A percentile compares a stretch with the other conserved stretches of the same genome.
These are phyloP conservation scores for Venturia canescens DNA, from an alignment of 1,140 invertebrate genomes.

Conservation along the genomic window DNA sequence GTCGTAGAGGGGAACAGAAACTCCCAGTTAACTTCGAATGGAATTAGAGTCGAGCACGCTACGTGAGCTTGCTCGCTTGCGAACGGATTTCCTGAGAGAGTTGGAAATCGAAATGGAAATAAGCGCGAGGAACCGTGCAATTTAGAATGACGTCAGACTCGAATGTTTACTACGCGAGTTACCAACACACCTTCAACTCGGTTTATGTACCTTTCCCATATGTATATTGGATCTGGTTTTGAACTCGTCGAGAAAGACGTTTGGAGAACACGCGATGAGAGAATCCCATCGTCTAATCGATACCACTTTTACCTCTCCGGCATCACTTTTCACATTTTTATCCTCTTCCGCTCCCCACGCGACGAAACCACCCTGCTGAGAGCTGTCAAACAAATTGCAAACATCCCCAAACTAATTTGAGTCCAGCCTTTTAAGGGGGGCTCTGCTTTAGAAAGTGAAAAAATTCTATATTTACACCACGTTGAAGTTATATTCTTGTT, in stretches of 20 bases:
- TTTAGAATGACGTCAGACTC: slow-evolving; percentile 32
- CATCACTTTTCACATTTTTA: no score
- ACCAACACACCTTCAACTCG: background rate
- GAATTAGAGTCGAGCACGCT: slow-evolving; percentile 19
- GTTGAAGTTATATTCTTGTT: no score
- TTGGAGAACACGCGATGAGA: slow-evolving; percentile 13
- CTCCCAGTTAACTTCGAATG: slow-evolving; percentile 17
- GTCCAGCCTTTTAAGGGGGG: no score
- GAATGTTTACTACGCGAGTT: slow-evolving; percentile 14
- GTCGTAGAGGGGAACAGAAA: background rate
- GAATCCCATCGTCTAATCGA: background rate
- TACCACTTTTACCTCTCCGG: slow-evolving; percentile 7
- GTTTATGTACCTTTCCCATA: background rate
- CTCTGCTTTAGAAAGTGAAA: no score
- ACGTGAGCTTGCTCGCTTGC: background rate
- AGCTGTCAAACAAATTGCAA: no score
- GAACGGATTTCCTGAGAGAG: slow-evolving; percentile 32
- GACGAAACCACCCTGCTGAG: no score
- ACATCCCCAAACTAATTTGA: no score
- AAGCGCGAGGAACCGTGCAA: slow-evolving; percentile 20
- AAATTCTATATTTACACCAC: no score
- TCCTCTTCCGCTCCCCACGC: no score
- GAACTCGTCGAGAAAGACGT: background rate
- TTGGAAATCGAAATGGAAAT: slow-evolving; percentile 33
- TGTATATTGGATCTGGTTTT: slow-evolving; percentile 10